Percentiles rank a stretch among this genome's conserved stretches.
These are phyloP conservation scores for Notodonta dromedarius DNA, from an alignment of 2,888 invertebrate genomes.

Conservation along the genomic window DNA sequence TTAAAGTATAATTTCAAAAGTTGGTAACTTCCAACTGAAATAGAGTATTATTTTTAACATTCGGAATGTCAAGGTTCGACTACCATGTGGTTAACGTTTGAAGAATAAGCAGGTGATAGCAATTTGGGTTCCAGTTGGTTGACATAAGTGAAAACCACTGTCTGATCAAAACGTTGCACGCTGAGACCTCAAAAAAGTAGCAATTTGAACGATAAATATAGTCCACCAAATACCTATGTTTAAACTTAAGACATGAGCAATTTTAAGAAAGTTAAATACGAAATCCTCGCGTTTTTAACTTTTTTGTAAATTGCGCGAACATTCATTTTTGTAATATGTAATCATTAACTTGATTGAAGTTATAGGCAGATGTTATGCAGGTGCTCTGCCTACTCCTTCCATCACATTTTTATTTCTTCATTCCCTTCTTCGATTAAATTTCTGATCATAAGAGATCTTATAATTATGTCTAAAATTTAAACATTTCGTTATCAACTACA, in stretches of 20 bases:
- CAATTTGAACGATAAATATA: too few relatives aligned
- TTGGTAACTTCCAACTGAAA: constrained; percentile 56
- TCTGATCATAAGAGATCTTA: constrained; percentile 5
- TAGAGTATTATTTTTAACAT: constrained; percentile 81
- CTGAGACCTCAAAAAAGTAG: too few relatives aligned
- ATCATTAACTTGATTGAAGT: constrained; percentile 24
- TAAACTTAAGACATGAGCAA: too few relatives aligned
- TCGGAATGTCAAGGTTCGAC: constrained; percentile 81
- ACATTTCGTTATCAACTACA: too few relatives aligned
- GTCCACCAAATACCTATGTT: too few relatives aligned
- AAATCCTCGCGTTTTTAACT: too few relatives aligned
- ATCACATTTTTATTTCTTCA: background rate
- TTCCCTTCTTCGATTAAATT: constrained; percentile 4
- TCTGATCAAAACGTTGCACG: too few relatives aligned
- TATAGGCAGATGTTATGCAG: constrained; percentile 45
- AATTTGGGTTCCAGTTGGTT: constrained; percentile 38
- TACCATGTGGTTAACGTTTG: constrained; percentile 75
- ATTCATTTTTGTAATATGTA: background rate
- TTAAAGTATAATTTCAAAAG: constrained; percentile 55
- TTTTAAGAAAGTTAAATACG: too few relatives aligned
- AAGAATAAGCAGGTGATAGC: constrained; percentile 68
- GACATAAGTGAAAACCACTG: background rate
- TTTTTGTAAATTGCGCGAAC: too few relatives aligned
- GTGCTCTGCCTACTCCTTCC: constrained; percentile 19
- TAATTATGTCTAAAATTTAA: too few relatives aligned